Evolutionary conservation across 2,797 vertebrate species (phyloP).

Genomic region (Holocentrus rufus): DNA sequence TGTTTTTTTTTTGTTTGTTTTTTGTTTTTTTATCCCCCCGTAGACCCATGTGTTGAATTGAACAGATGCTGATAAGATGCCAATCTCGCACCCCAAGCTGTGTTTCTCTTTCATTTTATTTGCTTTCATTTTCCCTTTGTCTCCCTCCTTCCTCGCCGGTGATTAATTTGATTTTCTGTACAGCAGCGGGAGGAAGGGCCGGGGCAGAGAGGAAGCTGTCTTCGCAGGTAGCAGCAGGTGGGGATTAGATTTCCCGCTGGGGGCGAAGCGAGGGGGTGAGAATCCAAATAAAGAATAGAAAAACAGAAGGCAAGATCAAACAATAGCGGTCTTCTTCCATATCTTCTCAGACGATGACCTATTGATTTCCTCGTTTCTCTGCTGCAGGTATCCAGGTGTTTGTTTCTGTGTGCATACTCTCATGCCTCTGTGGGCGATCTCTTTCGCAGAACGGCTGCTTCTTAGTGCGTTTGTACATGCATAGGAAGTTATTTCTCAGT

Average conservation of each 20-base stretch:
- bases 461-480: constrained; percentile 11
- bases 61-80: constrained; percentile 17
- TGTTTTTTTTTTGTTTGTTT: no score
- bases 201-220: constrained; percentile 6
- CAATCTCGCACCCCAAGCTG: neutral
- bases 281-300: neutral
- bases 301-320: neutral
- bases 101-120: constrained; percentile 16
- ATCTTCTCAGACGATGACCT: constrained; percentile 29
- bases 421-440: constrained; percentile 44
- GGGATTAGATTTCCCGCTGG: constrained; percentile 7
- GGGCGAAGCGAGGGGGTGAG: neutral
- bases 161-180: neutral
- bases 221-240: neutral
- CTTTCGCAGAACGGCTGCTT: constrained; percentile 7
- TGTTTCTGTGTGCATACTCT: constrained; percentile 36
- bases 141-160: neutral
- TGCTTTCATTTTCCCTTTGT: neutral
- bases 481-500: constrained; percentile 24
- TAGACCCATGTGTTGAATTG: neutral
- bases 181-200: neutral
- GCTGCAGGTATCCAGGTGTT: constrained; percentile 23
- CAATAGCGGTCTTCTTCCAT: neutral
- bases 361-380: constrained; percentile 42
- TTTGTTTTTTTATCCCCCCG: no score